Conservation (phyloP, 2,888 invertebrate species). For the Caenorhabditis macrosperma region DNA sequence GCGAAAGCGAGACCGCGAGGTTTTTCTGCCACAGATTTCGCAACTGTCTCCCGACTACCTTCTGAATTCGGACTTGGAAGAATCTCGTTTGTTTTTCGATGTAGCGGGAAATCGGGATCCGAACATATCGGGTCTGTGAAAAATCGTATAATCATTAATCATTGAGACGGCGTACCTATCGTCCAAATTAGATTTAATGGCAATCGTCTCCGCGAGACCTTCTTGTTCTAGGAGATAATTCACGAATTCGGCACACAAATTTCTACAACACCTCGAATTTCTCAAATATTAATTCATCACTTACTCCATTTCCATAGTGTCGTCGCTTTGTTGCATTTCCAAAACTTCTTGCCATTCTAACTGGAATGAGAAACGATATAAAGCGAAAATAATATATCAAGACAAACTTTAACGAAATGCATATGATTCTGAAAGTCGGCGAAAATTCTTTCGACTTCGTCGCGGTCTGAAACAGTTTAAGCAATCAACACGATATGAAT, state of each 20-base stretch:
- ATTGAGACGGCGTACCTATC: not conserved
- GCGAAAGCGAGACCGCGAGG: too few relatives aligned
- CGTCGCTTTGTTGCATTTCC: not conserved
- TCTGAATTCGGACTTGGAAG: too few relatives aligned
- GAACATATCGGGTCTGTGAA: too few relatives aligned
- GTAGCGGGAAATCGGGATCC: too few relatives aligned
- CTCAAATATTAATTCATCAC: not conserved
- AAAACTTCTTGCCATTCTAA: not conserved
- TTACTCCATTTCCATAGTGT: not conserved
- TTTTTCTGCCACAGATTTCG: too few relatives aligned
- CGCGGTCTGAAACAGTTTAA: not conserved
- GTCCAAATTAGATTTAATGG: not conserved
- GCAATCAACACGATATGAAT: not conserved
- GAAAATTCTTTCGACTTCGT: not conserved
- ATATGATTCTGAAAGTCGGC: not conserved
- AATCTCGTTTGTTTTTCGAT: too few relatives aligned
- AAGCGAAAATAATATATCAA: not conserved
- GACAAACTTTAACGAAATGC: slow-evolving; percentile 3
- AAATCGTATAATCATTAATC: too few relatives aligned
- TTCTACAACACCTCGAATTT: not conserved
- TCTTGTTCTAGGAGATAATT: not conserved
- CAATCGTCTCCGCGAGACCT: not conserved
- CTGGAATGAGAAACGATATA: not conserved
- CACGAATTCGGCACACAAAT: not conserved
- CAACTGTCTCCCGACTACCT: too few relatives aligned